Base-by-base conservation (phyloP, 2,888 invertebrate species). In the Rotaria macrura region DNA sequence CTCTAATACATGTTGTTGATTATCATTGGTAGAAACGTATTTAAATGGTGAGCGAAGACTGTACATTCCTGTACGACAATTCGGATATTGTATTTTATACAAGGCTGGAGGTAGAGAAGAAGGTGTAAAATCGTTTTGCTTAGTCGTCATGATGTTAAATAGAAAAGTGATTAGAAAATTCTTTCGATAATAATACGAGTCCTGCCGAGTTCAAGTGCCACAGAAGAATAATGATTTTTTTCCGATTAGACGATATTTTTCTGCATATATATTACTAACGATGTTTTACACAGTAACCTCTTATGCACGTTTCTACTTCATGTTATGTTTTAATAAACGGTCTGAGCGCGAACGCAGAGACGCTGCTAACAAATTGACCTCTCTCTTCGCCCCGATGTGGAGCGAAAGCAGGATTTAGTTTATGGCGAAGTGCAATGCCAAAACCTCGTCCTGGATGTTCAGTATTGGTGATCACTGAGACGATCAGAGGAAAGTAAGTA, bases 281-380 rank as follows among this genome's bases (percentile, higher is more conserved):
- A 49, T 17, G 49, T 49, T 49, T 49, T 17, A 49, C 49, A 49
- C 14, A 12, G n/a, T n/a, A n/a, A n/a, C n/a, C n/a, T n/a, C 17
- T 49, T 12, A 49, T 49, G 10, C 17, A 49, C 9, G 17, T 1
- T 49, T 52, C 23, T 23, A 3, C 5, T 52, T 23, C 23, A 23
- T 10, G 7, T 54, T 54, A 9, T 25, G 14, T 25, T 65, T 23
- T 38, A 65, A 34, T 34, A 20, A 65, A 65, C 34, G 65, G 65
- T 34, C 65, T 65, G 65, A 65, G 65, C 65, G 65, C 65, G 65
- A 65, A 65, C 65, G 65, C 65, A 65, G 65, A 65, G 65, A 65
- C 65, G 65, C 65, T 65, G 65, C 65, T 65, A 65, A 65, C 65
- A 65, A 65, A 65, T 65, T 65, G 65, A 65, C 65, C 65, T 65